phyloP scores from a whole-genome alignment of 2,888 invertebrate genomes.

The Sabatieria punctata region DNA sequence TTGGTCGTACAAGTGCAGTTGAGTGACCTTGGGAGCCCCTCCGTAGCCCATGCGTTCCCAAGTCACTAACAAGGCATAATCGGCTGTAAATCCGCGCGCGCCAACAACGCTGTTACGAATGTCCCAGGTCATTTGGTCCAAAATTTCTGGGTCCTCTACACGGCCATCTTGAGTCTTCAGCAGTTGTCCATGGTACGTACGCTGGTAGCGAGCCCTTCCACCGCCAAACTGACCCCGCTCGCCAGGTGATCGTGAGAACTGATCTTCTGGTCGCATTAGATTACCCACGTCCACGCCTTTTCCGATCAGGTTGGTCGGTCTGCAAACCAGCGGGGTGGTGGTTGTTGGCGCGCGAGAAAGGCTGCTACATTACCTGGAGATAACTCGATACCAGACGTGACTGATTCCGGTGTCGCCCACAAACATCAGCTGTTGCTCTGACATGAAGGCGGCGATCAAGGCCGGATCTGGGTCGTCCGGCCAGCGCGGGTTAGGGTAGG shows the following conservation, averaged over 20 bases:
- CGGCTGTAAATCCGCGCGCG: slow-evolving; percentile 67
- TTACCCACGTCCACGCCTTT: neutral
- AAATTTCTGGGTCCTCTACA: slow-evolving; percentile 17
- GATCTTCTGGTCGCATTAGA: too few relatives aligned
- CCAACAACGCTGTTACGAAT: slow-evolving; percentile 68
- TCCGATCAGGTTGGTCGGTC: neutral
- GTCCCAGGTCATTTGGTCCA: slow-evolving; percentile 38
- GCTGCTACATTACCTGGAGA: slow-evolving; percentile 10
- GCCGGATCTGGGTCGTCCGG: slow-evolving; percentile 15
- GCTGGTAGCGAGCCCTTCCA: neutral
- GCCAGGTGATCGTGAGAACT: too few relatives aligned
- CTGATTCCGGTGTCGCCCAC: slow-evolving; percentile 22
- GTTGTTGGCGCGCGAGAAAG: neutral
- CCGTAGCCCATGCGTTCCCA: slow-evolving; percentile 66
- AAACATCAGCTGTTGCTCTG: slow-evolving; percentile 18
- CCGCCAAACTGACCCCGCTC: too few relatives aligned
- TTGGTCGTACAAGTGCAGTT: slow-evolving; percentile 8
- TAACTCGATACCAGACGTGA: slow-evolving; percentile 19
- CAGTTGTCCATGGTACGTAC: slow-evolving; percentile 4
- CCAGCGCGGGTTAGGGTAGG: slow-evolving; percentile 21
- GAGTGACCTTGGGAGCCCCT: slow-evolving; percentile 18
- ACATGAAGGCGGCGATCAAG: slow-evolving; percentile 19
- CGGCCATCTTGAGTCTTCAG: slow-evolving; percentile 14
- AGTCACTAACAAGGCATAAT: slow-evolving; percentile 67
- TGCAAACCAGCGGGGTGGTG: too few relatives aligned